Conservation (phyloP, 2,113 vertebrate genomes). For the Himantopus leucocephalus region DNA sequence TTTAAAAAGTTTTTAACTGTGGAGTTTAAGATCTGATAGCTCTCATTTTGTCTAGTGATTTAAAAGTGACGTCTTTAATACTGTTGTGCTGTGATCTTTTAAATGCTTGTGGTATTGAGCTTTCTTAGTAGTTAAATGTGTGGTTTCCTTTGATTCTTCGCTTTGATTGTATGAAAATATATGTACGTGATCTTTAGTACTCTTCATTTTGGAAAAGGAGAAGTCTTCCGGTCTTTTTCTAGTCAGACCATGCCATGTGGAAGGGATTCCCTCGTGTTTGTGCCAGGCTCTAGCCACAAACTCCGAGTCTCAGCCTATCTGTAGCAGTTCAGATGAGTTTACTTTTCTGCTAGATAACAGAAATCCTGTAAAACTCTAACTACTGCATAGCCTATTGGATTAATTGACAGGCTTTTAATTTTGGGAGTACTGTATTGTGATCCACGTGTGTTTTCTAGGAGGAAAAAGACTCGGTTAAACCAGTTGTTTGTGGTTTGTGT, state of each 20-base stretch:
- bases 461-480: neutral
- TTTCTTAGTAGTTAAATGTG: neutral
- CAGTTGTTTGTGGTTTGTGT: neutral
- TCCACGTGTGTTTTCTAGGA: neutral
- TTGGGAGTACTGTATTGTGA: neutral
- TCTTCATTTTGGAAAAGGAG: neutral
- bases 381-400: neutral
- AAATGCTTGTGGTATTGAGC: conserved; percentile 15
- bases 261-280: neutral
- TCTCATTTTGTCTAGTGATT: neutral
- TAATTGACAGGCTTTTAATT: neutral
- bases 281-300: neutral
- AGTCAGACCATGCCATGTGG: accelerated
- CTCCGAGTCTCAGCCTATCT: neutral
- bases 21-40: neutral
- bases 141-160: neutral
- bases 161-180: neutral
- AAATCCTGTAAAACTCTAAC: neutral
- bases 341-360: neutral
- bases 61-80: neutral
- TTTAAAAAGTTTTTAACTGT: neutral
- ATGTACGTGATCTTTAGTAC: neutral
- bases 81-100: neutral
- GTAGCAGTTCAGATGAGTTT: neutral
- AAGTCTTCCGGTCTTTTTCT: neutral